Conservation (phyloP, 2,113 vertebrate genomes). For the Podocnemis expansa region DNA sequence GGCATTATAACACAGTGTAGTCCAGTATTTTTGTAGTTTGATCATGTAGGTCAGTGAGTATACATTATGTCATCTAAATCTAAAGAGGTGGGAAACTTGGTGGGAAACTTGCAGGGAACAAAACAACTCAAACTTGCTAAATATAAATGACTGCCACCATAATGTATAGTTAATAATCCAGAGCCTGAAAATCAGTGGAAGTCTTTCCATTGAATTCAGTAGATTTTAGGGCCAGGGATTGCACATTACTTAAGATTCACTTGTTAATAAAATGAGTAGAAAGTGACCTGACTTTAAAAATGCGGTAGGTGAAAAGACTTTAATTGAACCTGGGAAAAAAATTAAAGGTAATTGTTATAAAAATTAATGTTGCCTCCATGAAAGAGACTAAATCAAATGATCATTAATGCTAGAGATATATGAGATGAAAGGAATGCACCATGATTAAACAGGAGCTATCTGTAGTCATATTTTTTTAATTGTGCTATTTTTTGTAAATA, state of each 20-base stretch:
- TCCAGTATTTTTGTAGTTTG: not conserved
- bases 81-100: not conserved
- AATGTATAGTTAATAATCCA: slow-evolving; percentile 28
- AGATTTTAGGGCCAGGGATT: not conserved
- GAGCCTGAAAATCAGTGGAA: not conserved
- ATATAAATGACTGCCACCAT: slow-evolving; percentile 13
- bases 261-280: not conserved
- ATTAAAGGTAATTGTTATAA: not conserved
- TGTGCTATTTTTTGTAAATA: not conserved
- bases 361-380: not conserved
- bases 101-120: slow-evolving; percentile 22
- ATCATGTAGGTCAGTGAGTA: slow-evolving; percentile 4
- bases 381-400: not conserved
- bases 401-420: not conserved
- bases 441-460: not conserved
- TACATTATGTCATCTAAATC: slow-evolving; percentile 8
- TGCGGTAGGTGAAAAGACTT: not conserved
- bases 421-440: not conserved
- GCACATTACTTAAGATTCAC: not conserved
- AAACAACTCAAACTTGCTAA: slow-evolving; percentile 42
- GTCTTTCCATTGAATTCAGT: not conserved
- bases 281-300: not conserved
- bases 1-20: not conserved
- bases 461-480: not conserved
- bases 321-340: not conserved